Conservation (phyloP, 2,113 vertebrate species). For the Dendrocopos noguchii region DNA sequence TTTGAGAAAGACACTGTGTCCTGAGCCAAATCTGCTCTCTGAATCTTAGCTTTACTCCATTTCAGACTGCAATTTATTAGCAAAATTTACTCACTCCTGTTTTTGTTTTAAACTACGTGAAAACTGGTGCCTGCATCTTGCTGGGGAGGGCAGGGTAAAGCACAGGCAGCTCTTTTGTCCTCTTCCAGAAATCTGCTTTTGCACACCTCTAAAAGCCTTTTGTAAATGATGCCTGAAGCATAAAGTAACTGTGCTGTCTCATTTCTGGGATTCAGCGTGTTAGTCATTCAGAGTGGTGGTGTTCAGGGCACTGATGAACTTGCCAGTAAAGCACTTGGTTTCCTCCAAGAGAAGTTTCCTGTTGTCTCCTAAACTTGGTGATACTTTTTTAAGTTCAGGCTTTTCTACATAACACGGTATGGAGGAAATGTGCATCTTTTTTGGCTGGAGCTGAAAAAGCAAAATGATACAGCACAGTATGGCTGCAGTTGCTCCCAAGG, state of each 20-base stretch:
- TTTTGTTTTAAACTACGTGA: neutral
- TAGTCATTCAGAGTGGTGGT: neutral
- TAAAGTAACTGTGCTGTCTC: neutral
- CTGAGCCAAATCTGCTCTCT: neutral
- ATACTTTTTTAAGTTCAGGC: neutral
- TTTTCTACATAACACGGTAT: neutral
- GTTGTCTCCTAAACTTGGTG: neutral
- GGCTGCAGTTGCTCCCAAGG: constrained; percentile 10
- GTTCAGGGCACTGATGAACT: neutral
- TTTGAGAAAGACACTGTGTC: neutral
- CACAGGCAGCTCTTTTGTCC: constrained; percentile 1
- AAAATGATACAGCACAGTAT: neutral
- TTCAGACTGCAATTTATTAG: neutral
- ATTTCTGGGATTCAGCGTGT: neutral
- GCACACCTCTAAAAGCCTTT: constrained; percentile 28
- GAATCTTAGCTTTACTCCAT: neutral
- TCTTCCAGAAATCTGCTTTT: constrained; percentile 33
- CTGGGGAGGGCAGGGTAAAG: neutral
- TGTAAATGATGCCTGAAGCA: constrained; percentile 33
- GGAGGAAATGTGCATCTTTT: constrained; percentile 13
- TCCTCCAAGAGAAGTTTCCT: neutral
- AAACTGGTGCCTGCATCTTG: constrained; percentile 12
- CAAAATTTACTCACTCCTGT: neutral
- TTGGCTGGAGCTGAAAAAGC: constrained; percentile 15
- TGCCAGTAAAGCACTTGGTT: neutral